A percentile compares a stretch with the other conserved stretches of the same genome.
phyloP scores from a whole-genome alignment of 2,113 vertebrate genomes.

The Paradoxurus hermaphroditus region DNA sequence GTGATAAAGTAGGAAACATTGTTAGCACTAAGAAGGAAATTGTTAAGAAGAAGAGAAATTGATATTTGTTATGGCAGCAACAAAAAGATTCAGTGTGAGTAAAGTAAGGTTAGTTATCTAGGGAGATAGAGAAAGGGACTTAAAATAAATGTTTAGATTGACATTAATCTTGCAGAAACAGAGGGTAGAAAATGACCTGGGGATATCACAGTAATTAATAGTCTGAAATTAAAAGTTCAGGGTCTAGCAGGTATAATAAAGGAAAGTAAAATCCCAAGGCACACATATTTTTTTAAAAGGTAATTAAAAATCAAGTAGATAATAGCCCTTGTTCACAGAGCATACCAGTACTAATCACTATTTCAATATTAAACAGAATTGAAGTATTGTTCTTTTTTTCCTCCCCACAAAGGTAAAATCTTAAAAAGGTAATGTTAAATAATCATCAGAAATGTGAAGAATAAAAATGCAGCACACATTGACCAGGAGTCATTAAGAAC shows the following conservation, averaged over 20 bases:
- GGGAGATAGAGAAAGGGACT: background rate
- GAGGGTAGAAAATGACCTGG: conserved; percentile 49
- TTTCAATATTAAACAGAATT: conserved; percentile 42
- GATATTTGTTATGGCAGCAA: conserved; percentile 62
- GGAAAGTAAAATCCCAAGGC: conserved; percentile 64
- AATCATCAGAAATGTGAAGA: background rate
- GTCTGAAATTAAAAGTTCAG: conserved; percentile 73
- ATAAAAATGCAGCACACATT: background rate
- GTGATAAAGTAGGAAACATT: conserved; percentile 65
- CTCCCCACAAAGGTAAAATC: background rate
- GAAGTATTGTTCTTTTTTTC: conserved; percentile 14
- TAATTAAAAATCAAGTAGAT: conserved; percentile 75
- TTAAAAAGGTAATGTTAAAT: conserved; percentile 10
- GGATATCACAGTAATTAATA: conserved; percentile 69
- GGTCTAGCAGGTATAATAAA: conserved; percentile 64
- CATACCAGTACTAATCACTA: conserved; percentile 2
- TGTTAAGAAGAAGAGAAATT: conserved; percentile 66
- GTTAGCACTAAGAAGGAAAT: conserved; percentile 61
- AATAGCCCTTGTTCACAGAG: conserved; percentile 55
- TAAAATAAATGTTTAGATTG: conserved; percentile 65
- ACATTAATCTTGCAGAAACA: conserved; percentile 41
- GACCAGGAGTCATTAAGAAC: background rate
- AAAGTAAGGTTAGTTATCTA: conserved; percentile 33
- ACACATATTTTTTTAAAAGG: conserved; percentile 32
- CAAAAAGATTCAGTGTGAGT: conserved; percentile 16